Evolutionary conservation across 2,113 vertebrate genomes (phyloP).

Genomic region (Zapornia atra): DNA sequence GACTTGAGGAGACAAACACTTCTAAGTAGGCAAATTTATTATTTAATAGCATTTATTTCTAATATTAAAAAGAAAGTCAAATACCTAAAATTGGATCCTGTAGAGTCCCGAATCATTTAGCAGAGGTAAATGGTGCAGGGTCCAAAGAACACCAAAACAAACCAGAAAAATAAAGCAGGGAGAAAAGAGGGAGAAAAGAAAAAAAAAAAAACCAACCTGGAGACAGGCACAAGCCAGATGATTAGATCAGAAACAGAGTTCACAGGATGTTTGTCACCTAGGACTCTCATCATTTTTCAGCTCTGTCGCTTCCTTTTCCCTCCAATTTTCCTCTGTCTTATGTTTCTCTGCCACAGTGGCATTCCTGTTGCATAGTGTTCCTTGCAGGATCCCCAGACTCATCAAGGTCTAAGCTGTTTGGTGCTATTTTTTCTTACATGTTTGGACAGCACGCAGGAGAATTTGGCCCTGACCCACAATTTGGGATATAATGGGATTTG

Average conservation of each 20-base stretch:
- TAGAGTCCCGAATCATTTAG: neutral
- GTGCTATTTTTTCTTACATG: neutral
- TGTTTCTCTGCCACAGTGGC: neutral
- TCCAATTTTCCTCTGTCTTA: neutral
- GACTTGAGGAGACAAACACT: neutral
- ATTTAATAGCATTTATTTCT: neutral
- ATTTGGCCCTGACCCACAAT: neutral
- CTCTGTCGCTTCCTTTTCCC: neutral
- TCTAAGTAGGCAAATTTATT: neutral
- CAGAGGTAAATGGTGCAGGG: neutral
- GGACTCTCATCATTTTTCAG: neutral
- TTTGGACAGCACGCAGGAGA: rapidly evolving
- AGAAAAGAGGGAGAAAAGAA: neutral
- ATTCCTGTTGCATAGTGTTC: neutral
- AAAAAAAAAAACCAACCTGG: rapidly evolving
- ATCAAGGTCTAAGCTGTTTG: neutral
- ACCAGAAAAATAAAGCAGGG: neutral
- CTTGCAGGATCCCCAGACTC: neutral
- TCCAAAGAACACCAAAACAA: neutral
- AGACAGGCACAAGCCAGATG: neutral
- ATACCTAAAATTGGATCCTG: neutral
- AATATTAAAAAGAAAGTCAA: neutral
- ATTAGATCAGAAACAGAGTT: neutral
- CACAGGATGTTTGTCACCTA: neutral
- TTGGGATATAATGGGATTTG: neutral